These are phyloP conservation scores for Tipula helvola DNA, from an alignment of 2,888 invertebrate species.

Conservation along the genomic window DNA sequence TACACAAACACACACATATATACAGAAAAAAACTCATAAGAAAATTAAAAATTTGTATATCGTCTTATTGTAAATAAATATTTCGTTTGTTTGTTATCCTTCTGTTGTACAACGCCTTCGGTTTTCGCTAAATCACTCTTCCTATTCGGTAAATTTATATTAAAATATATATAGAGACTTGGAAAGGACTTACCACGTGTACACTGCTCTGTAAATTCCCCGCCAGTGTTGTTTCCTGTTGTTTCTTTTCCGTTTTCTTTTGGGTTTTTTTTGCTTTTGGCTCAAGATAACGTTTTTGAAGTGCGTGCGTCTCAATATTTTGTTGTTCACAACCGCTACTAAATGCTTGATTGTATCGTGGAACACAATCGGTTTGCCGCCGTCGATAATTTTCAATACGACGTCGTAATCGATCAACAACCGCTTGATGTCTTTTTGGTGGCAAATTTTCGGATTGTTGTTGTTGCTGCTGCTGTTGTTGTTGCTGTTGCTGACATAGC, in stretches of 20 bases:
- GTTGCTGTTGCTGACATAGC: conserved; percentile 31
- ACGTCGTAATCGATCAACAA: conserved; percentile 72
- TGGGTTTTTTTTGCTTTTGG: conserved; percentile 78
- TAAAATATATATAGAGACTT: neutral
- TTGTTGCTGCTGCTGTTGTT: conserved; percentile 28
- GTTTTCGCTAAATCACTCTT: neutral
- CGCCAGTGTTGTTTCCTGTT: conserved; percentile 37
- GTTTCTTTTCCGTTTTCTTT: conserved; percentile 66
- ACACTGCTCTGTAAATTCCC: conserved; percentile 55
- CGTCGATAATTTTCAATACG: conserved; percentile 80
- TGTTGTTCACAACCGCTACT: conserved; percentile 82
- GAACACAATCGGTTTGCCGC: conserved; percentile 73
- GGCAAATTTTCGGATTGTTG: conserved; percentile 47
- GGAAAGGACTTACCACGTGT: conserved; percentile 51
- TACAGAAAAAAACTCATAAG: neutral
- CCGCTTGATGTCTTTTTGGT: conserved; percentile 63
- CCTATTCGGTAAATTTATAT: neutral
- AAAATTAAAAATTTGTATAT: neutral
- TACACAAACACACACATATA: neutral
- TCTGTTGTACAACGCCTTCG: neutral
- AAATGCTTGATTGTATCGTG: conserved; percentile 78
- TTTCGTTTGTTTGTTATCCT: neutral
- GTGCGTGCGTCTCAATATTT: conserved; percentile 72
- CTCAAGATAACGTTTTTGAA: conserved; percentile 83
- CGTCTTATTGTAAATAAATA: neutral